Conservation (phyloP, 2,888 invertebrate species). For the Antitype chi region DNA sequence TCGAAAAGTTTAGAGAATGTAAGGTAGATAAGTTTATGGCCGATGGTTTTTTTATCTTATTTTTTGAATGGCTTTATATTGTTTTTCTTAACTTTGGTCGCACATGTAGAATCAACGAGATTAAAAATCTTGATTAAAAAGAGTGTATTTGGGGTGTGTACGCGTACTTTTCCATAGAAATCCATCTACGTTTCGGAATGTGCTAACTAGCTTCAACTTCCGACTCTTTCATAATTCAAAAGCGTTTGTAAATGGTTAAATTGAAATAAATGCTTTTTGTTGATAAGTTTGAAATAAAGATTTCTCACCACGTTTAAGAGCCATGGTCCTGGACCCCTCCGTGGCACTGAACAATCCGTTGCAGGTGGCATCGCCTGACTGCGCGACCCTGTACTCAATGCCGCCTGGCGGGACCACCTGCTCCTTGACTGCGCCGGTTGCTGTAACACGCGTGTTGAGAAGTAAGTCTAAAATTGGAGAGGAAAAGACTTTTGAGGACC, state of each 20-base stretch:
- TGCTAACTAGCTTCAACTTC: background rate
- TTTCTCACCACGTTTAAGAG: constrained; percentile 93
- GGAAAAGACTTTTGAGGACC: constrained; percentile 56
- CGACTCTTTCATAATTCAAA: background rate
- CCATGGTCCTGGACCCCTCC: constrained; percentile 96
- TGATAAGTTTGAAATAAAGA: background rate
- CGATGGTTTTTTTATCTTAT: no score
- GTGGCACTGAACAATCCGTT: constrained; percentile 97
- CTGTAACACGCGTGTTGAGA: constrained; percentile 72
- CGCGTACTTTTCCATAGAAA: no score
- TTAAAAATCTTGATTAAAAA: no score
- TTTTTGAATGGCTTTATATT: no score
- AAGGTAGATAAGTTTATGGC: background rate
- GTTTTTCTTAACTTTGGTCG: no score
- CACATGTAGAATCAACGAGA: no score
- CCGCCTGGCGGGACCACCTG: constrained; percentile 83
- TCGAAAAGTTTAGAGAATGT: background rate
- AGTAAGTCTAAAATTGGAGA: constrained; percentile 59
- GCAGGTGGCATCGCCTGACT: constrained; percentile 98
- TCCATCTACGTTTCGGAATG: background rate
- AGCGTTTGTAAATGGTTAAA: background rate
- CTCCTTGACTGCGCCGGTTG: constrained; percentile 82
- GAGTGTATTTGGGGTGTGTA: no score
- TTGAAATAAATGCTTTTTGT: no score
- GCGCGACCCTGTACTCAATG: constrained; percentile 95